Evolutionary conservation across 1,140 invertebrate species (phyloP), one percentile per base, ranked within the genome.

Genomic region (Drosophila parvula): DNA sequence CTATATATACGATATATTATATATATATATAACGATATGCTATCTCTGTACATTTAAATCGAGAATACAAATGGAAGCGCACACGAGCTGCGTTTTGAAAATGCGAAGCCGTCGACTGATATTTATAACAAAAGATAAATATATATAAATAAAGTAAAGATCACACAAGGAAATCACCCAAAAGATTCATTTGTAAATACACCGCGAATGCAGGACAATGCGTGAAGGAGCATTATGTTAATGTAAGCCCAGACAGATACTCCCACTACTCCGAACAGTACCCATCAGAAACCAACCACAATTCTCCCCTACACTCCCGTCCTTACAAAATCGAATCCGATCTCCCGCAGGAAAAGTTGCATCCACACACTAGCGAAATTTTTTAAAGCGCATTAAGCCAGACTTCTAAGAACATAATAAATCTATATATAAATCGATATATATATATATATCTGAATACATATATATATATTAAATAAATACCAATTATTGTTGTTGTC

Each of bases 401-500:
- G 74, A 67, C 57, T 43, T 70, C 69, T 38, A 47, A 68, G 56
- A 83, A 59, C 78, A 80, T 80, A 86, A 78, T 80, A 86, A 78
- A 81, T 63, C 67, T 64, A 75, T 63, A 84, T 74, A 62, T 56
- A 75, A 63, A 44, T 68, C 40, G 27, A 69, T 71, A 75, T 61
- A 53, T 45, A 45, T 77, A 53, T 45, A 45, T 77, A 69, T 74
- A 69, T 56, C 36, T 62, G 51, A 75, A 86, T 71, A 86, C 78
- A 69, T 78, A 79, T 83, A 89, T 83, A 89, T 80, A 89, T 80
- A 88, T 79, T 80, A 89, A 89, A 90, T 90, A 73, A 84, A 81
- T 89, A 89, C 78, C 75, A 83, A 84, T 90, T 85, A 89, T 88
- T 88, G 80, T 89, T 88, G 83, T 89, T 89, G 84, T 88, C 84